phyloP scores from a whole-genome alignment of 1,140 invertebrate genomes.

The Cephus cinctus region DNA sequence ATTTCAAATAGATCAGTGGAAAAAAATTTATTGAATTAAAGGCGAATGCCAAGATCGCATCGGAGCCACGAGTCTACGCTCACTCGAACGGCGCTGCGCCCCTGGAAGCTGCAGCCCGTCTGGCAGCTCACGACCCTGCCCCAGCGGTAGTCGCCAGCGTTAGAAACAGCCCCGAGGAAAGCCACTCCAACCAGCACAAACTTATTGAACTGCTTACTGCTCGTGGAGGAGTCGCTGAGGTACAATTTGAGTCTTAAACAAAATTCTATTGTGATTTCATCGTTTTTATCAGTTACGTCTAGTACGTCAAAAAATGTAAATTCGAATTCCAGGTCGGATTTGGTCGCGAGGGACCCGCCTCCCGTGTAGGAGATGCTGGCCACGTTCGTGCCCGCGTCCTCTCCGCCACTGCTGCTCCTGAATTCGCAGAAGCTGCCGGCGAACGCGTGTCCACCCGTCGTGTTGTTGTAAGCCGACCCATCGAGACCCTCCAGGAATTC shows the following conservation, averaged over 20 bases:
- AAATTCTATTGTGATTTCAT: neutral
- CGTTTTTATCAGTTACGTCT: neutral
- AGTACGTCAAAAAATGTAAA: neutral
- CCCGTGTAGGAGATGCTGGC: conserved; percentile 40
- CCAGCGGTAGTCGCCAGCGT: conserved; percentile 38
- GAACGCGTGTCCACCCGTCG: conserved; percentile 63
- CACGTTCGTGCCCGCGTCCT: conserved; percentile 55
- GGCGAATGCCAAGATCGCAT: too few relatives aligned
- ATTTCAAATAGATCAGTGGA: too few relatives aligned
- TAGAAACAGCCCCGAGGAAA: conserved; percentile 44
- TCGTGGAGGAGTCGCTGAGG: conserved; percentile 52
- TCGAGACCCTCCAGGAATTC: conserved; percentile 63
- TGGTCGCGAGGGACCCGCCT: conserved; percentile 31
- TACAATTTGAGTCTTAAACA: conserved; percentile 10
- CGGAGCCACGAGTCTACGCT: conserved; percentile 25
- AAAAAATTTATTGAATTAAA: too few relatives aligned
- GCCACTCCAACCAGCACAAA: conserved; percentile 53
- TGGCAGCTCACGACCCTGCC: conserved; percentile 31
- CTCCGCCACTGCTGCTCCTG: conserved; percentile 60
- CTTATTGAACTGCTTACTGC: conserved; percentile 57
- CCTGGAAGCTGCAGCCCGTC: conserved; percentile 24
- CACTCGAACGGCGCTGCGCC: conserved; percentile 36
- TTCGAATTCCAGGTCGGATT: conserved; percentile 45
- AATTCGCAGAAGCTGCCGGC: conserved; percentile 50
- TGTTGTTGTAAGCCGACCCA: conserved; percentile 63